Evolutionary conservation across 2,113 vertebrate genomes (phyloP), one percentile per base, ranked within the genome.

Genomic region (Lanius ludovicianus): DNA sequence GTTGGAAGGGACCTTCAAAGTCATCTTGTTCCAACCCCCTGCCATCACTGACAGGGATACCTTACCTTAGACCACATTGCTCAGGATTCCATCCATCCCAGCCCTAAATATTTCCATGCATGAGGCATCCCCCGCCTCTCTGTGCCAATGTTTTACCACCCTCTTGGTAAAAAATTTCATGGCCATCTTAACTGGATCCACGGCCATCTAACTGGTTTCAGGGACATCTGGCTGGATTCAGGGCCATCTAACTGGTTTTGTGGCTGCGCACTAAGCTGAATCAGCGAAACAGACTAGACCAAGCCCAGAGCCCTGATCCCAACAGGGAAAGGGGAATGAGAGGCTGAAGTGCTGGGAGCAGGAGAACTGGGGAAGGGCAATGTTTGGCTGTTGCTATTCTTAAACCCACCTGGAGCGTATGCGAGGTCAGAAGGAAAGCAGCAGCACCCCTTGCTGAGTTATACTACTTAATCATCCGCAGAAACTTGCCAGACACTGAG

Each of bases 251-350:
- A 2, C 10, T 52, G 70, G 16, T 35, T 68, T 57, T 8, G 4
- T 3, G 9, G 50, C 41, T 0, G 0, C 9, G 10, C 2, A 4
- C n/a, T 39, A 19, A 53, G 15, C 35, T 64, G 59, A 21, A 14
- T 46, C 15, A 46, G 55, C 39, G 47, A 5, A 64, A 76, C 1
- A 3, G 31, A 4, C 25, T 6, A 39, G 28, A 49, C 28, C 22
- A 12, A 56, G 60, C 17, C 3, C 11, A 30, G 52, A 35, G 7
- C 2, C 2, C 57, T 37, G 60, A 55, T 55, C 39, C 44, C 65
- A 6, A 4, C 0, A 7, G 62, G 46, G 16, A 37, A 18, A 13
- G 19, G 44, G 20, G 8, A 64, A 4, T 0, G 15, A 30, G 62
- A 6, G 27, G 35, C 52, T 31, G 39, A 23, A 41, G 50, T 5